A percentile compares a stretch with the other conserved stretches of the same genome.
phyloP scores from a whole-genome alignment of 1,140 invertebrate species.

The Magallana gigas region DNA sequence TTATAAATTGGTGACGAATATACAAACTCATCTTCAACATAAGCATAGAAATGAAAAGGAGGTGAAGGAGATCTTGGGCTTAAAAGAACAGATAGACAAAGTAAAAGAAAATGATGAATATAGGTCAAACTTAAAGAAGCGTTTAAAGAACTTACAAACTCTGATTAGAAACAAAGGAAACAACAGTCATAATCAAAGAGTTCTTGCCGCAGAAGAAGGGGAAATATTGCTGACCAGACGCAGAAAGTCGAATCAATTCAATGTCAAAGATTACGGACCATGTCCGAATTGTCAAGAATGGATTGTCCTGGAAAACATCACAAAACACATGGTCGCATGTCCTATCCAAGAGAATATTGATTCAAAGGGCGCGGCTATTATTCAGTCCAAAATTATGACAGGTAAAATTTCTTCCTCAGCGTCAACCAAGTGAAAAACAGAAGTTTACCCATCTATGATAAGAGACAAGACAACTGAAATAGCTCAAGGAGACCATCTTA shows the following conservation, averaged over 20 bases:
- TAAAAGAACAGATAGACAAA: conserved; percentile 24
- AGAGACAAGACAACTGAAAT: conserved; percentile 9
- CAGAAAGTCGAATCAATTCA: conserved; percentile 2
- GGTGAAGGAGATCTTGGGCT: neutral
- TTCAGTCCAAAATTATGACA: conserved; percentile 19
- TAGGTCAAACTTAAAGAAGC: neutral
- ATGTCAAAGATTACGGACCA: conserved; percentile 48
- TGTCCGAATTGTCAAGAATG: conserved; percentile 46
- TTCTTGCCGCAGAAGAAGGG: neutral
- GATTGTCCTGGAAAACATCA: conserved; percentile 15
- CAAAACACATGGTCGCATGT: conserved; percentile 34
- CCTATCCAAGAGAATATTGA: neutral
- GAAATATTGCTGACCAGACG: conserved; percentile 40
- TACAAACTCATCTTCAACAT: conserved; percentile 31
- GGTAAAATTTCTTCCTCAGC: neutral
- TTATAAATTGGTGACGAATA: conserved; percentile 35
- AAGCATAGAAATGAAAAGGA: conserved; percentile 30
- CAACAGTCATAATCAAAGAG: conserved; percentile 31
- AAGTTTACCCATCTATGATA: conserved; percentile 44
- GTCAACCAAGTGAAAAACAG: conserved; percentile 35
- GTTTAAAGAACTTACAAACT: neutral
- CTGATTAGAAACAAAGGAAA: conserved; percentile 38
- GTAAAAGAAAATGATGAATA: neutral
- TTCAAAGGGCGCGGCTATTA: conserved; percentile 25
- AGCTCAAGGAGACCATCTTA: conserved; percentile 33